Conservation (phyloP, 1,140 invertebrate species). For the Drosophila navojoa region DNA sequence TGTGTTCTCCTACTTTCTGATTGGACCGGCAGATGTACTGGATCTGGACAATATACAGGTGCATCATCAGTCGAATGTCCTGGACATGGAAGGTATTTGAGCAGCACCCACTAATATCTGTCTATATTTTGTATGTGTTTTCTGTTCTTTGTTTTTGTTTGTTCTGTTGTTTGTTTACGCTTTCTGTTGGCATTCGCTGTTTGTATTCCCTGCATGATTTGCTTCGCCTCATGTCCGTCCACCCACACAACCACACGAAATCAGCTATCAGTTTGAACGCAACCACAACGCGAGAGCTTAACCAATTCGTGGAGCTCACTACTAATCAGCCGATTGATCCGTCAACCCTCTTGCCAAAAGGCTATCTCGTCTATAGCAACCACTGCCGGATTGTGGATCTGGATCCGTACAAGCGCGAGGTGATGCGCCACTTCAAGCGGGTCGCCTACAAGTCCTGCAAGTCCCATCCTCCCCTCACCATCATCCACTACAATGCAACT, state of each 20-base stretch:
- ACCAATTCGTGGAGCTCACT: not conserved
- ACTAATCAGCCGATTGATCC: constrained; percentile 26
- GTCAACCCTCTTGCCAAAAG: constrained; percentile 63
- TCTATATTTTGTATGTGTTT: not conserved
- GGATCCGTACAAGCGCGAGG: constrained; percentile 88
- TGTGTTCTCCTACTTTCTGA: constrained; percentile 59
- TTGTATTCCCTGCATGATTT: not conserved
- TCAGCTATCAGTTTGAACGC: not conserved
- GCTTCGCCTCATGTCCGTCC: not conserved
- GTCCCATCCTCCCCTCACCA: constrained; percentile 84
- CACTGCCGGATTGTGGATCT: constrained; percentile 89
- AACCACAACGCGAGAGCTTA: not conserved
- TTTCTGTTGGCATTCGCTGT: constrained; percentile 2
- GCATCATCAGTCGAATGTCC: constrained; percentile 66
- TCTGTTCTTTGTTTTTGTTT: not conserved
- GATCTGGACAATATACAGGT: constrained; percentile 60
- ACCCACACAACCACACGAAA: not conserved
- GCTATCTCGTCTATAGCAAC: constrained; percentile 88
- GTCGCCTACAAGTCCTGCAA: constrained; percentile 86
- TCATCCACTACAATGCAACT: constrained; percentile 73
- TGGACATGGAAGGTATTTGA: constrained; percentile 75
- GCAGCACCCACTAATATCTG: not conserved
- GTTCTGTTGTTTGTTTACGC: not conserved
- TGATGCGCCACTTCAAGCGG: constrained; percentile 86
- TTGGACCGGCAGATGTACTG: constrained; percentile 55